Conservation (phyloP, 2,888 invertebrate species). For the Heliconius ethilla region DNA sequence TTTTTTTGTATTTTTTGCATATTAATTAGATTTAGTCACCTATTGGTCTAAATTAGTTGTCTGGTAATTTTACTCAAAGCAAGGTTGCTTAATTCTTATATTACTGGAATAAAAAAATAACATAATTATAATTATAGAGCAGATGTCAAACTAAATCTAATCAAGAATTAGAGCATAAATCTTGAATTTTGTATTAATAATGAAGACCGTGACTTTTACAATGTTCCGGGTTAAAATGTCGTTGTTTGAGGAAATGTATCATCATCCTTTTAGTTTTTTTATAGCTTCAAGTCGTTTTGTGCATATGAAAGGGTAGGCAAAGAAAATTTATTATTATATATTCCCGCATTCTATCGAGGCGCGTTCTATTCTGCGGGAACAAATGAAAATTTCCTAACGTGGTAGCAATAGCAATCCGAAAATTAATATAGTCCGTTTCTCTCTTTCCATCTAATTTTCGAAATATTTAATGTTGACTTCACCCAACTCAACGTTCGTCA, state of each 20-base stretch:
- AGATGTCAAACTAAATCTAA: slow-evolving; percentile 1
- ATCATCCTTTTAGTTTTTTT: background rate
- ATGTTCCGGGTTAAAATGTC: slow-evolving; percentile 25
- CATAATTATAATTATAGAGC: background rate
- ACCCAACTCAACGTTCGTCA: too few species aligned
- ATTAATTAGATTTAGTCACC: background rate
- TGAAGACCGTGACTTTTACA: slow-evolving; percentile 30
- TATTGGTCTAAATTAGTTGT: background rate
- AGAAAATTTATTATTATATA: background rate
- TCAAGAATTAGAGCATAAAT: slow-evolving; percentile 10
- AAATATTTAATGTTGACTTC: too few species aligned
- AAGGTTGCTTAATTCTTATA: background rate
- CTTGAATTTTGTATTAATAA: slow-evolving; percentile 9
- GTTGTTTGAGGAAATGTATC: background rate
- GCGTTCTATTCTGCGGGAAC: too few species aligned
- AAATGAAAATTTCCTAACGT: too few species aligned
- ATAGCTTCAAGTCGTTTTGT: background rate
- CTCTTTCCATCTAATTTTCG: too few species aligned
- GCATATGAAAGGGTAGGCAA: background rate
- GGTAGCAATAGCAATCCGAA: too few species aligned
- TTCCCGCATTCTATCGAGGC: too few species aligned
- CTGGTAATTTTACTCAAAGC: background rate
- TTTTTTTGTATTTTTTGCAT: too few species aligned
- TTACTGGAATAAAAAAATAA: background rate
- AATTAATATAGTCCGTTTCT: too few species aligned